Evolutionary conservation across 2,113 vertebrate species (phyloP), one percentile per base, ranked within the genome.

Genomic region (Lampris megalopsis): DNA sequence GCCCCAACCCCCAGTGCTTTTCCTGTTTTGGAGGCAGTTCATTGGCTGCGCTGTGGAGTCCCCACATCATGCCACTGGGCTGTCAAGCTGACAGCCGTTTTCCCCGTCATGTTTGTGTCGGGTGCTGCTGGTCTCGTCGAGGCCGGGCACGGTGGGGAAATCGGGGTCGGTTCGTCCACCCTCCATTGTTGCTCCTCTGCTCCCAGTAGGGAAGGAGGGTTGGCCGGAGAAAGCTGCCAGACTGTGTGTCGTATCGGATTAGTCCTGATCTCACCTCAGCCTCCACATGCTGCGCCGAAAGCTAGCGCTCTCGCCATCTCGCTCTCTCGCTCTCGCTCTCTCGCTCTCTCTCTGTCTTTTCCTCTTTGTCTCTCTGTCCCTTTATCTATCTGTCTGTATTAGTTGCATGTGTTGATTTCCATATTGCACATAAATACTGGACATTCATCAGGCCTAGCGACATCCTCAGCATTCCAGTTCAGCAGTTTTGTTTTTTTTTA

Each of bases 241-340:
- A 68, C 71, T 54, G 66, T 13, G 35, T 72, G 81, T 75, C 75
- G 62, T 45, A 56, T 58, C 7, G 13, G 48, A 81, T 81, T 64
- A 79, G 58, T 58, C 35, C 54, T 63, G 66, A 77, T 62, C 63
- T 77, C 50, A 63, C 61, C 67, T 61, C 59, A 67, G 67, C 64
- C 80, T 76, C 70, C 10, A 71, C 73, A 74, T 35, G 45, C 63
- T 56, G 66, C 43, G 70, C 43, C 38, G 4, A 48, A 71, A 82
- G 40, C 61, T 60, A 24, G 24, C 24, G 24, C 24, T 0, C 24
- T 24, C 24, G 24, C 24, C n/a, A n/a, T 49, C 11, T 56, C 35
- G 38, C 42, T 70, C 63, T 57, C 40, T 71, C 50, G 64, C 45
- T 1, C 35, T 6, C 36, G 71, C 48, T 41, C 3, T 62, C 50